Percentiles rank a stretch among this genome's conserved stretches.
Evolutionary conservation across 2,797 vertebrate genomes (phyloP).

Genomic region (Mycteria americana): DNA sequence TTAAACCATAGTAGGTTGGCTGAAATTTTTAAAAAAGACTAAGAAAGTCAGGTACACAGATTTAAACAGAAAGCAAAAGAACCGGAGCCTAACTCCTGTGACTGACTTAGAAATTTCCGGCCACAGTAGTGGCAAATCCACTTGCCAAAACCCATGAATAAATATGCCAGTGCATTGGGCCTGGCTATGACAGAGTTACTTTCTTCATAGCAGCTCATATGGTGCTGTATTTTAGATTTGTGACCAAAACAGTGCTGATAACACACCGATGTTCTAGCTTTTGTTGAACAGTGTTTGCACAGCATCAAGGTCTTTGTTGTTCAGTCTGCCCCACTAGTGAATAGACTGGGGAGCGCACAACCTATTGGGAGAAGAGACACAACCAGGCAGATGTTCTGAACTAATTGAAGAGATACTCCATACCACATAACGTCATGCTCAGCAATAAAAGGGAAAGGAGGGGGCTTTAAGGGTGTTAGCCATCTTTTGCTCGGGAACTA

Average conservation of each 20-base stretch:
- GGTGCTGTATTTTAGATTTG: neutral
- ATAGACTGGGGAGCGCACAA: fast-evolving
- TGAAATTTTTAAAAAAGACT: neutral
- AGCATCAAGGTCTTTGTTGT: neutral
- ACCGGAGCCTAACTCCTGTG: neutral
- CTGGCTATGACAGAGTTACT: neutral
- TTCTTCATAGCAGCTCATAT: neutral
- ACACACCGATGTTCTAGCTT: fast-evolving
- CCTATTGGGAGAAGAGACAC: neutral
- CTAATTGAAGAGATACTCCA: neutral
- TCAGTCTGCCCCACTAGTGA: neutral
- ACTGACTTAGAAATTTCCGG: neutral
- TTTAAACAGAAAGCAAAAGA: neutral
- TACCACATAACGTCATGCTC: neutral
- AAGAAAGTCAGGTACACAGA: neutral
- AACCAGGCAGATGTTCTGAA: neutral
- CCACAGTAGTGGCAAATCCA: neutral
- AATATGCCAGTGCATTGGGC: neutral
- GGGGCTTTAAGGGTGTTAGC: neutral
- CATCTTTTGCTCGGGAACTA: neutral
- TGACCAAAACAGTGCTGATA: neutral
- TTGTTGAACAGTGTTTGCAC: neutral
- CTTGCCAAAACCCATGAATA: neutral
- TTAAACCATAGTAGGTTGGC: neutral
- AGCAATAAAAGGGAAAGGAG: neutral